Evolutionary conservation across 2,888 invertebrate species (phyloP).

Genomic region (Parelbella ahira): DNA sequence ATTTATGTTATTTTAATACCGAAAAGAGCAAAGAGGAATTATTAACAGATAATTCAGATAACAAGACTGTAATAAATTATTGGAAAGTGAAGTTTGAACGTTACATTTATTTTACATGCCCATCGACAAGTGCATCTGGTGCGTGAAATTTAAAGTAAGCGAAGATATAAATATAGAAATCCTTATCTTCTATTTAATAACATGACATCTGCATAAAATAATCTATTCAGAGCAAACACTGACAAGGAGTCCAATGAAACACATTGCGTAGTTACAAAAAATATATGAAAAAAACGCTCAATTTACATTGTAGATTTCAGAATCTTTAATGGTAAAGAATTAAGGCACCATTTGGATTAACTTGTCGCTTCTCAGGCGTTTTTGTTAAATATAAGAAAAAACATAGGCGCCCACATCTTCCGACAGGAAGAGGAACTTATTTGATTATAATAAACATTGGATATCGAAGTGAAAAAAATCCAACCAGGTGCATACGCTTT

Average conservation of each 20-base stretch:
- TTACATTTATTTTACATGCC: too few relatives aligned
- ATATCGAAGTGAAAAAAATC: constrained; percentile 52
- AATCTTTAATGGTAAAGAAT: constrained; percentile 22
- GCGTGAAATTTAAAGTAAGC: not conserved
- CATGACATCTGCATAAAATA: constrained; percentile 65
- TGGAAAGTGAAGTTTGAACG: too few relatives aligned
- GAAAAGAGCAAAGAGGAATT: too few relatives aligned
- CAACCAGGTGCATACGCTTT: constrained; percentile 68
- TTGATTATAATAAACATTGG: constrained; percentile 76
- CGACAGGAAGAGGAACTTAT: constrained; percentile 77
- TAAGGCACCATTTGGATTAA: constrained; percentile 28
- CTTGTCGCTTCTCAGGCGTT: constrained; percentile 32
- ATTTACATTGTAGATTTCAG: constrained; percentile 30
- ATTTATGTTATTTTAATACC: too few relatives aligned
- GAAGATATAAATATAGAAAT: constrained; percentile 16
- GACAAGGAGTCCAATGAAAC: constrained; percentile 50
- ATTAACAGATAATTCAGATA: too few relatives aligned
- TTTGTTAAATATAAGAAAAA: constrained; percentile 47
- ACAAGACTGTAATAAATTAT: too few relatives aligned
- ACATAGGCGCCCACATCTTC: constrained; percentile 67
- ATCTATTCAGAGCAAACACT: constrained; percentile 55
- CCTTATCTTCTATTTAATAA: constrained; percentile 33
- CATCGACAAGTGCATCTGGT: too few relatives aligned
- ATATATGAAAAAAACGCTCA: constrained; percentile 39
- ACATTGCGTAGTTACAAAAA: constrained; percentile 57